Evolutionary conservation across 2,888 invertebrate species (phyloP), one percentile per base, ranked within the genome.

Genomic region (Podotricha telesiphe): DNA sequence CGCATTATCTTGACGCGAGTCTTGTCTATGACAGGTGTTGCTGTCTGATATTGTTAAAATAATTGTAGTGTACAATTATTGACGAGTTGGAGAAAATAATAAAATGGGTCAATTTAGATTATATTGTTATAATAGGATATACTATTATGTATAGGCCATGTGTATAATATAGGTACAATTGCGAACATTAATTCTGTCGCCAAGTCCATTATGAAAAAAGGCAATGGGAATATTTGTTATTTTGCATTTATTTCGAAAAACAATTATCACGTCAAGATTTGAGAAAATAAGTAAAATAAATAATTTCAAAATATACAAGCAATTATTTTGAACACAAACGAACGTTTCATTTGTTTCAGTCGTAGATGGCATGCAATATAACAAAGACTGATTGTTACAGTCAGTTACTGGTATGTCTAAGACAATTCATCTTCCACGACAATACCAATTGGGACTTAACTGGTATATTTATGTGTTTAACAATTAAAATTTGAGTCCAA

Each of bases 401-500:
- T 11, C 22, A 22, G 45, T 45, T 59, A 59, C 22, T 11, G 45
- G 42, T 11, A 22, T n/a, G 22, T 59, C 59, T n/a, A 45, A 59
- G 42, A 22, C 22, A 45, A 59, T 59, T 45, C 59, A 17, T 59
- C 48, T 50, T 48, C 6, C 34, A 48, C 11, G 37, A 19, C 62
- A 34, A 17, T 6, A 28, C 17, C 67, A 61, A 61, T 61, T 66
- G 37, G 13, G 34, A 8, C 6, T 61, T 37, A 67, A 67, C 50
- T 53, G 67, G 34, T 17, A 20, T 20, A 34, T 67, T 67, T 67
- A 62, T 67, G 67, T 45, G 53, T 53, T 53, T 47, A 20, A 62
- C 67, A 62, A 67, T 62, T 67, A 67, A 55, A 58, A 53, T 67
- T 34, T 19, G 61, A 67, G 28, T 47, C 47, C 37, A 67, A 51